A percentile compares a stretch with the other conserved stretches of the same genome.
Conservation (phyloP, 2,797 vertebrate species). For the Thamnophis elegans region DNA sequence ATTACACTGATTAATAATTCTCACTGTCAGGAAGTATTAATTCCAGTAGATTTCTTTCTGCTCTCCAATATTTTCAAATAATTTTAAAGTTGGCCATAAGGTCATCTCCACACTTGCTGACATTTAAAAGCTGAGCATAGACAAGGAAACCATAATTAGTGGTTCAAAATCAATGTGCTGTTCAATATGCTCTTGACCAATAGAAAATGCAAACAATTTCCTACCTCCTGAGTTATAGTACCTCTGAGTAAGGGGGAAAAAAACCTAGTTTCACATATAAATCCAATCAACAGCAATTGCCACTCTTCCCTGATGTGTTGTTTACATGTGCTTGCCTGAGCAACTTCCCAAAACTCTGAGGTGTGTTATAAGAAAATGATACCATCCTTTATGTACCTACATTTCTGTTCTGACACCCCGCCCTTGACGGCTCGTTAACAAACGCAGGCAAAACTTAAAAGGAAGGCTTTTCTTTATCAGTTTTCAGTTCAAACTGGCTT, state of each 20-base stretch:
- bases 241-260: not conserved
- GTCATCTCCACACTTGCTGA: not conserved
- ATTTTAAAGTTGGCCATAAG: not conserved
- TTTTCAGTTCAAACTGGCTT: no score
- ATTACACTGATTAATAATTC: not conserved
- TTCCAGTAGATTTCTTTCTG: not conserved
- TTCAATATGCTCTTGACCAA: not conserved
- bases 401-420: no score
- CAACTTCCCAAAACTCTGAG: not conserved
- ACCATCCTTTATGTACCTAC: not conserved
- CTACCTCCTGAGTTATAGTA: not conserved
- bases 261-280: not conserved
- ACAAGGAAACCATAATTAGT: not conserved
- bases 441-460: no score
- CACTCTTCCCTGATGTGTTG: not conserved
- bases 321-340: not conserved
- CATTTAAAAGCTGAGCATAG: not conserved
- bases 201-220: not conserved
- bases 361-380: not conserved
- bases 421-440: no score
- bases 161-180: not conserved
- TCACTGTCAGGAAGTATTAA: not conserved
- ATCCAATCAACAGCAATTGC: not conserved
- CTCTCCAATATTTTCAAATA: not conserved
- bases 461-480: no score